Evolutionary conservation across 2,888 invertebrate species (phyloP), one percentile per base, ranked within the genome.

Genomic region (Cantharis nigra): DNA sequence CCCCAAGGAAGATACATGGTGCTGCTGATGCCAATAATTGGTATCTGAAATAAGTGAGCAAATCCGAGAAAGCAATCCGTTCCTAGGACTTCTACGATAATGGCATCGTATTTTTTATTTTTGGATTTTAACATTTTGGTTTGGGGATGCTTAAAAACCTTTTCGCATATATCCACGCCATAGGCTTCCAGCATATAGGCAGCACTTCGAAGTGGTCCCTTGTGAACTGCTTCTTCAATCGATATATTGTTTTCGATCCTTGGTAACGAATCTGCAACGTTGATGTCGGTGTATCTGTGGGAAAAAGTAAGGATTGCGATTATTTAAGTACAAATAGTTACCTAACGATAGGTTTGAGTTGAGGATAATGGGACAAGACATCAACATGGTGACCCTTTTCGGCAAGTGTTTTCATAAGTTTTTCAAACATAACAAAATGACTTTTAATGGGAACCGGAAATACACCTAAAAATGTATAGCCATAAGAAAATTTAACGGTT

Each of bases 361-460:
- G 87, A 1, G 92, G 92, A 80, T 92, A 94, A 85, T 92, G 91
- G 3, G 93, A 93, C 63, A 94, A 89, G 9, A 94, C 92, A 0
- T 93, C 94, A 0, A 95, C 87, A 78, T 92, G 90, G 82, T 95
- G 94, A 0, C 94, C 94, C 71, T 91, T 90, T 33, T 85, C 88
- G 0, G 91, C 92, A 73, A 95, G 85, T 81, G 91, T 92, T 63
- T 89, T 89, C 67, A 94, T 84, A 72, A 93, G 89, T 0, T 91
- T 90, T 83, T 90, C 89, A 82, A 92, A 92, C 72, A 93, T 92
- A 23, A 91, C 89, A 82, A 93, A 94, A 85, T 94, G 94, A 76
- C 94, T 95, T 81, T 91, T 92, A 2, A 93, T 93, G 5, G 91
- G 89, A 81, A 93, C 92, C 0, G 92, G 92, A 84, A 94, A 93